Percentiles rank a stretch among this genome's conserved stretches.
These are phyloP conservation scores for Xiphydria camelus DNA, from an alignment of 2,888 invertebrate species.

Conservation along the genomic window DNA sequence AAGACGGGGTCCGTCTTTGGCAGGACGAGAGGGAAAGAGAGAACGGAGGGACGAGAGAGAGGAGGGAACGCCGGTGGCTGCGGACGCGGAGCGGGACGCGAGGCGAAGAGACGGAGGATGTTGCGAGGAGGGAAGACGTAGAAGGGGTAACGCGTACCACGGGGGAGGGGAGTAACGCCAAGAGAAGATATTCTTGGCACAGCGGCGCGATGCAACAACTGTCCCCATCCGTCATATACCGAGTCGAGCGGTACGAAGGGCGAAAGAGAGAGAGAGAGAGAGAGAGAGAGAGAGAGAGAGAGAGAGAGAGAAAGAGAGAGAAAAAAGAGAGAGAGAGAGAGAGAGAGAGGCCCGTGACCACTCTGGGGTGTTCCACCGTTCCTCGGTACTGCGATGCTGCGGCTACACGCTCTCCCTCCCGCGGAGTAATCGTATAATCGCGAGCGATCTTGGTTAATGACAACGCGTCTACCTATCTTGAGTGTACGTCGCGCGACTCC, in stretches of 20 bases:
- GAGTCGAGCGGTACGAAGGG: neutral
- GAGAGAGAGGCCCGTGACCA: constrained; percentile 7
- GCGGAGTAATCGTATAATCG: too few relatives aligned
- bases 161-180: constrained; percentile 24
- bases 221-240: constrained; percentile 53
- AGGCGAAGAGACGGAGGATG: constrained; percentile 19
- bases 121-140: too few relatives aligned
- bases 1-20: constrained; percentile 1
- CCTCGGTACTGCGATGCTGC: too few relatives aligned
- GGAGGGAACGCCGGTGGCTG: neutral
- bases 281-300: neutral
- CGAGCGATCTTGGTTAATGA: constrained; percentile 26
- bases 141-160: too few relatives aligned
- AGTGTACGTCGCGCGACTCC: too few relatives aligned
- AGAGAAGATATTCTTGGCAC: constrained; percentile 44
- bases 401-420: too few relatives aligned
- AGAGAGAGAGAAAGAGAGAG: neutral
- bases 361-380: too few relatives aligned
- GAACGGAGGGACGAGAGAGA: constrained; percentile 1
- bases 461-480: too few relatives aligned
- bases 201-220: constrained; percentile 51
- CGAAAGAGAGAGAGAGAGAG: neutral
- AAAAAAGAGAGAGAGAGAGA: neutral
- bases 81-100: constrained; percentile 9
- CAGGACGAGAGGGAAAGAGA: constrained; percentile 3